Conservation (phyloP, 1,140 invertebrate species). For the Drosophila santomea region DNA sequence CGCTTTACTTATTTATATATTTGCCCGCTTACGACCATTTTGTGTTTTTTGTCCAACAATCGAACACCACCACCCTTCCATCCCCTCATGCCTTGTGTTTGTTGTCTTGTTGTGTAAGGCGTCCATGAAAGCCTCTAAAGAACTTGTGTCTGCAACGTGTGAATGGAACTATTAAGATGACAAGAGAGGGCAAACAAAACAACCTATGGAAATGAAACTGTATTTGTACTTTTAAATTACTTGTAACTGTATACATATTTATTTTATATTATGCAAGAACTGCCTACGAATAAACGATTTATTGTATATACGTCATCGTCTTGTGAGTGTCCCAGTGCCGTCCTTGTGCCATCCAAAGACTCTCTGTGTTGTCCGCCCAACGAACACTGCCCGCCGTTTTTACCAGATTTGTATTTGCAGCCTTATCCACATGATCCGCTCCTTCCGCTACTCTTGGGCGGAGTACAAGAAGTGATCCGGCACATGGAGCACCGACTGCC, state of each 20-base stretch:
- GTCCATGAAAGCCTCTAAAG: conserved; percentile 24
- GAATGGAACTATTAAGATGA: conserved; percentile 64
- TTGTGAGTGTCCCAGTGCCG: conserved; percentile 32
- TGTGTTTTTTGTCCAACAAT: conserved; percentile 53
- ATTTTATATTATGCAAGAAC: conserved; percentile 83
- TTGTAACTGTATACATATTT: conserved; percentile 82
- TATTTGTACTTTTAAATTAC: conserved; percentile 83
- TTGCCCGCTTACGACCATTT: conserved; percentile 36
- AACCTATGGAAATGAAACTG: conserved; percentile 78
- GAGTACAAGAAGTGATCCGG: conserved; percentile 63
- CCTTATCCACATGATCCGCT: conserved; percentile 75
- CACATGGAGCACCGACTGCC: conserved; percentile 5
- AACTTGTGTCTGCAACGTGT: conserved; percentile 54
- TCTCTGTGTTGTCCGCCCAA: conserved; percentile 3
- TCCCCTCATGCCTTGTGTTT: conserved; percentile 37
- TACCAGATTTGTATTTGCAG: conserved; percentile 74
- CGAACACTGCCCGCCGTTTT: conserved; percentile 45
- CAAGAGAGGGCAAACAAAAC: conserved; percentile 39
- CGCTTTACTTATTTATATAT: conserved; percentile 61
- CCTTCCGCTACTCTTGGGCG: conserved; percentile 71
- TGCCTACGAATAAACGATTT: conserved; percentile 81
- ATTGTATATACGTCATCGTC: conserved; percentile 66
- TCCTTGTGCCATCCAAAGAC: not conserved
- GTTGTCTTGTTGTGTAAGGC: conserved; percentile 31
- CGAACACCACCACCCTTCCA: conserved; percentile 13